Evolutionary conservation across 1,140 invertebrate species (phyloP).

Genomic region (Druon quercuslanigerum): DNA sequence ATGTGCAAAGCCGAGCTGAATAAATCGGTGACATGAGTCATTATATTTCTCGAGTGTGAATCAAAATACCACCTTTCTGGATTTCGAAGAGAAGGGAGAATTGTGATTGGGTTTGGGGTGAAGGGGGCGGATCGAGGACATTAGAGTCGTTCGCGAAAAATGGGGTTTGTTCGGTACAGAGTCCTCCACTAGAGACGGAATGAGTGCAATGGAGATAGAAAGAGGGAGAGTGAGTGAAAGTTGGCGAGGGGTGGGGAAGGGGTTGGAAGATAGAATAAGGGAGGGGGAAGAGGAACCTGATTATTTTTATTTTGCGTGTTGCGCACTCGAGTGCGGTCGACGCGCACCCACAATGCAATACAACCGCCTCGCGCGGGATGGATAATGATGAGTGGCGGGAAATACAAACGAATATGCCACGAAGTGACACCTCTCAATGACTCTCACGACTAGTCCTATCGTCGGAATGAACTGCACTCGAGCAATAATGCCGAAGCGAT

Average conservation of each 20-base stretch:
- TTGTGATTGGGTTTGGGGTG: no score
- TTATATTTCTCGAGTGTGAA: constrained; percentile 36
- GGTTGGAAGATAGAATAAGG: neutral
- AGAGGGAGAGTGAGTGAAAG: constrained; percentile 45
- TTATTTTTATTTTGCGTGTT: constrained; percentile 72
- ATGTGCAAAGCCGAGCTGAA: constrained; percentile 1
- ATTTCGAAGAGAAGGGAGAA: constrained; percentile 24
- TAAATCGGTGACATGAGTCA: constrained; percentile 34
- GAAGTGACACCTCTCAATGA: constrained; percentile 76
- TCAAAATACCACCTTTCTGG: constrained; percentile 49
- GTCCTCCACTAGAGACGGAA: constrained; percentile 49
- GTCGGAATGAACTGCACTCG: constrained; percentile 62
- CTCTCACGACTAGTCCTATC: constrained; percentile 62
- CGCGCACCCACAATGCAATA: constrained; percentile 66
- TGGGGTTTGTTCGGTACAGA: constrained; percentile 36
- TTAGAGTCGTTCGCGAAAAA: constrained; percentile 40
- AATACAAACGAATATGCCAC: constrained; percentile 76
- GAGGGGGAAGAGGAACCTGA: constrained; percentile 53
- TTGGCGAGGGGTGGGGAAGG: constrained; percentile 23
- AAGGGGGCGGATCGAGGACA: constrained; percentile 32
- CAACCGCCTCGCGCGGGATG: constrained; percentile 41
- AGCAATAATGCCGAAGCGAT: constrained; percentile 71
- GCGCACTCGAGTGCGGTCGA: constrained; percentile 68
- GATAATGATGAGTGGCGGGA: constrained; percentile 72
- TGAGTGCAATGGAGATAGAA: constrained; percentile 48